Evolutionary conservation across 2,888 invertebrate genomes (phyloP).

Genomic region (Agrochola lota): DNA sequence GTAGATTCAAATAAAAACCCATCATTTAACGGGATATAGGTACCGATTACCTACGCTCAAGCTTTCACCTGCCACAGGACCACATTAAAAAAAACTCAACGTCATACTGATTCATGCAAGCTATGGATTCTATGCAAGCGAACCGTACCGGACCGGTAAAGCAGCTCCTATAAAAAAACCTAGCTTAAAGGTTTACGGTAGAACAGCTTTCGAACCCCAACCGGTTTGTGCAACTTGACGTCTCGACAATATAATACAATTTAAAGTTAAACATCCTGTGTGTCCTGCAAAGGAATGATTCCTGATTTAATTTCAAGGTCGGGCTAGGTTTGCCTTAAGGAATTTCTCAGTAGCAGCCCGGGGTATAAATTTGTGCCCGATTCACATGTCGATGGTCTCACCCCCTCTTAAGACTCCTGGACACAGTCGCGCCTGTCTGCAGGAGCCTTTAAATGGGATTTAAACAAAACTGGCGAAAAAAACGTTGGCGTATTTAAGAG

Average conservation of each 20-base stretch:
- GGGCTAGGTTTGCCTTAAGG: background rate
- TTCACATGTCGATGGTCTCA: background rate
- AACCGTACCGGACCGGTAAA: constrained; percentile 29
- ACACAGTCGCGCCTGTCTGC: no score
- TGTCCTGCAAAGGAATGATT: background rate
- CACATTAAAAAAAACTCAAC: constrained; percentile 12
- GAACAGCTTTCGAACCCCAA: constrained; percentile 53
- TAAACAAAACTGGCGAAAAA: background rate
- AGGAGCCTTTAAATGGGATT: background rate
- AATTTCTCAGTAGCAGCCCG: background rate
- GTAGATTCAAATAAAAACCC: background rate
- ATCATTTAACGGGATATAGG: background rate
- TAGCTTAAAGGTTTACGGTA: constrained; percentile 17
- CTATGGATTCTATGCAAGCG: constrained; percentile 3
- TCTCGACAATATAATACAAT: constrained; percentile 3
- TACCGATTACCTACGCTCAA: background rate
- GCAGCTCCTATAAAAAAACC: constrained; percentile 35
- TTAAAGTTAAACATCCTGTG: background rate
- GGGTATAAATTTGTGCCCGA: background rate
- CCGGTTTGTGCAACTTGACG: constrained; percentile 42
- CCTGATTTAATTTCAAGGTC: background rate
- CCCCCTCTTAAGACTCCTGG: background rate
- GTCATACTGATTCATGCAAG: constrained; percentile 6
- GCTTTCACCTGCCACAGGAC: constrained; percentile 9
- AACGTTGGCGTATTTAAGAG: background rate